Percentiles rank a stretch among this genome's conserved stretches.
phyloP scores from a whole-genome alignment of 1,140 invertebrate species.

The Drosophila ironensis region DNA sequence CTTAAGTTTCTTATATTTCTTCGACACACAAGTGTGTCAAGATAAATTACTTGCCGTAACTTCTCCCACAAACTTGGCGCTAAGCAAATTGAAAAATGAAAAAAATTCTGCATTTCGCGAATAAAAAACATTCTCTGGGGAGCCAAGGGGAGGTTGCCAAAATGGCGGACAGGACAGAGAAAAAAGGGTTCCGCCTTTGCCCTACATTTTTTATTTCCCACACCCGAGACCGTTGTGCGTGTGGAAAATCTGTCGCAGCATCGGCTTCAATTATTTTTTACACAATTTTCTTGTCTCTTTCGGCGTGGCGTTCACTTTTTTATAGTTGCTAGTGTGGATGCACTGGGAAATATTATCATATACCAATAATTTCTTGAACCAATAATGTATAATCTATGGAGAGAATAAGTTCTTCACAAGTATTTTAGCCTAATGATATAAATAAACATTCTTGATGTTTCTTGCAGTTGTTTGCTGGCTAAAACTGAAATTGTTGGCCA shows the following conservation, averaged over 20 bases:
- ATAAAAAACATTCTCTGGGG: constrained; percentile 29
- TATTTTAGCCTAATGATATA: too few relatives aligned
- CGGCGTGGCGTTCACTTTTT: constrained; percentile 41
- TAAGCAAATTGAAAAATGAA: constrained; percentile 56
- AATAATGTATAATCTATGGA: background rate
- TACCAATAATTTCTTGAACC: too few relatives aligned
- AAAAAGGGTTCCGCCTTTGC: constrained; percentile 60
- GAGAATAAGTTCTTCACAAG: background rate
- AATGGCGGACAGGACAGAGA: background rate
- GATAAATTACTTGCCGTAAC: constrained; percentile 76
- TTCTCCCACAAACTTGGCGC: constrained; percentile 44
- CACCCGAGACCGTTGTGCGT: constrained; percentile 32
- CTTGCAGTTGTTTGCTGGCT: too few relatives aligned
- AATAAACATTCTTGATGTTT: too few relatives aligned
- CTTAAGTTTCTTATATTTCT: constrained; percentile 18
- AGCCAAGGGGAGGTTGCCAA: constrained; percentile 10
- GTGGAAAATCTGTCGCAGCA: constrained; percentile 63
- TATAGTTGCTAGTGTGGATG: constrained; percentile 24
- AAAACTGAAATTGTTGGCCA: too few relatives aligned
- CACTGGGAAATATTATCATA: constrained; percentile 9
- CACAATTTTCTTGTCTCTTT: constrained; percentile 69
- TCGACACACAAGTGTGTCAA: constrained; percentile 34
- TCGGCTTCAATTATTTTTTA: constrained; percentile 78
- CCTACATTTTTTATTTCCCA: constrained; percentile 58
- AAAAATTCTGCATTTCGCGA: constrained; percentile 27